phyloP scores from a whole-genome alignment of 2,888 invertebrate species.

The Nycteola revayana region DNA sequence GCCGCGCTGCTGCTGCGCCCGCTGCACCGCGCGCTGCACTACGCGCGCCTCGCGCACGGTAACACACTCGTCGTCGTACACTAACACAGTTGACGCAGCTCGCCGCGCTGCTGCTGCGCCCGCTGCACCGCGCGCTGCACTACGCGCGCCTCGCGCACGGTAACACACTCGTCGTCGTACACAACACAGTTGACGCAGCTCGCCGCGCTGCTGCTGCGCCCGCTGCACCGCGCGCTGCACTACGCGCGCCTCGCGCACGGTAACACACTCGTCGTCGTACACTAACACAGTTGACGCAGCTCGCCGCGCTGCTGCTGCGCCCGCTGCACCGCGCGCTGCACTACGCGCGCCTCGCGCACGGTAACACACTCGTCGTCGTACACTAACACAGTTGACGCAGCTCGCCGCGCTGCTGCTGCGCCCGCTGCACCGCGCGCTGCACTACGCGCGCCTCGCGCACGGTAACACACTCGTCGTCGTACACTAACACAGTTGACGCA shows the following conservation, averaged over 20 bases:
- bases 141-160: slow-evolving; percentile 81
- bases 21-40: slow-evolving; percentile 91
- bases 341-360: slow-evolving; percentile 66
- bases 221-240: neutral
- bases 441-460: neutral
- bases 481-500: too few relatives aligned
- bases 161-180: too few relatives aligned
- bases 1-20: slow-evolving; percentile 93
- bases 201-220: neutral
- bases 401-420: neutral
- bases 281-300: too few relatives aligned
- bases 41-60: slow-evolving; percentile 77
- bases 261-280: too few relatives aligned
- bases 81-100: too few relatives aligned
- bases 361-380: too few relatives aligned
- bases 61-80: too few relatives aligned
- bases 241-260: slow-evolving; percentile 13
- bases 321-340: slow-evolving; percentile 92
- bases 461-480: too few relatives aligned
- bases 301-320: slow-evolving; percentile 58
- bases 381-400: too few relatives aligned
- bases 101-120: slow-evolving; percentile 91
- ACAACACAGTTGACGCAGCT: too few relatives aligned
- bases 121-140: slow-evolving; percentile 91
- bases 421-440: neutral